Evolutionary conservation across 1,140 invertebrate genomes (phyloP), one percentile per base, ranked within the genome.

Genomic region (Pseudachorutes palmiensis): DNA sequence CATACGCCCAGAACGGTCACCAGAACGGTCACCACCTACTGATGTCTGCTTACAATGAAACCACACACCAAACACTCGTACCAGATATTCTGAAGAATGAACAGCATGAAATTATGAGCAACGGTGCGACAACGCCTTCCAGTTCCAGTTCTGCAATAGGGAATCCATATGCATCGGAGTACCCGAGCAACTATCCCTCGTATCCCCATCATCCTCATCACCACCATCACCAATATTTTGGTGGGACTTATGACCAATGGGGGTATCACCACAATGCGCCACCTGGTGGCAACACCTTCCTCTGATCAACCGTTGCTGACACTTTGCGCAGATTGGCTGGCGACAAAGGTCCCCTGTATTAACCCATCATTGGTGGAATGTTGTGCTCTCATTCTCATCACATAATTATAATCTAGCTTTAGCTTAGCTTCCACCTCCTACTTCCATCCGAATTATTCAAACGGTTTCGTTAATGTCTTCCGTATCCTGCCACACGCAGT

Each of bases 221-320:
- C 31, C 58, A 60, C 30, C 58, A 60, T 60, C 61, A 63, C 28
- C 61, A 63, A 36, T 63, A 63, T 28, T 63, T 63, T 26, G 29
- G 31, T 29, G 61, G 61, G 29, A 63, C 26, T 45, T 63, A 63
- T 24, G 61, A 63, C 45, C 61, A 63, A 24, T 63, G 61, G 61
- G 61, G 61, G 14, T 63, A 63, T 24, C 61, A 63, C 28, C 61
- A 63, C 30, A n/a, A n/a, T n/a, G n/a, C n/a, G n/a, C n/a, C n/a
- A n/a, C 22, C n/a, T 3, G 12, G 33, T 29, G 61, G 61, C 2
- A 9, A 55, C 24, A 22, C 14, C 24, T 55, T 5, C 24, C 58
- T 61, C 58, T 31, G 31, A 61, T 22, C 51, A n/a, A n/a, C n/a
- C n/a, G n/a, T n/a, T n/a, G n/a, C n/a, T n/a, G n/a, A n/a, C n/a